These are phyloP conservation scores for Alcedo quadribrachys DNA, from an alignment of 2,797 vertebrate species.

Conservation along the genomic window DNA sequence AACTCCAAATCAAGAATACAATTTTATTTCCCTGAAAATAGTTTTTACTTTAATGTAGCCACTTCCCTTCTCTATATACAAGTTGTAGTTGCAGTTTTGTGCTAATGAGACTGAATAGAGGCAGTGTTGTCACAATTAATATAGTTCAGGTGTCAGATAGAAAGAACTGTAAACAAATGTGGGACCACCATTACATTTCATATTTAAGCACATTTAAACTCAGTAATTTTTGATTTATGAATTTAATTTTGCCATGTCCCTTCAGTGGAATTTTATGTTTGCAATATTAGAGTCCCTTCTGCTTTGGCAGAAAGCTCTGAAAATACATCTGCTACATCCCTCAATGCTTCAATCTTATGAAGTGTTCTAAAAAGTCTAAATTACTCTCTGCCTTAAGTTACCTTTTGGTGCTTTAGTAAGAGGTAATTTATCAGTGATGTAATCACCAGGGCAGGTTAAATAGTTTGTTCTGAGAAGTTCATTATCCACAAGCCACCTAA, in stretches of 20 bases:
- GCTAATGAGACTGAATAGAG: neutral
- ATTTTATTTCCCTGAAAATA: neutral
- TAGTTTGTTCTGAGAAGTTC: constrained; percentile 82
- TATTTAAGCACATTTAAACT: neutral
- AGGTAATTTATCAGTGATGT: constrained; percentile 71
- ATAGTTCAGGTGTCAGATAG: neutral
- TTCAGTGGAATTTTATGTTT: neutral
- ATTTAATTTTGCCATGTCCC: neutral
- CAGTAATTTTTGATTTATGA: neutral
- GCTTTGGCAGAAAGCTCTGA: neutral
- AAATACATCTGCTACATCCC: neutral
- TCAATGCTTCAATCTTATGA: neutral
- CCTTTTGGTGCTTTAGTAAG: constrained; percentile 79
- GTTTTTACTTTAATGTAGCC: neutral
- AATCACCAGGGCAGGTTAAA: constrained; percentile 88
- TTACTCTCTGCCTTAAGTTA: constrained; percentile 58
- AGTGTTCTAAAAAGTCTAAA: neutral
- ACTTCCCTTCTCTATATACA: neutral
- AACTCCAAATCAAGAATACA: neutral
- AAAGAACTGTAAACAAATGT: neutral
- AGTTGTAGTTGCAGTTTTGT: neutral
- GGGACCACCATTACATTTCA: neutral
- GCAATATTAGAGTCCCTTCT: neutral
- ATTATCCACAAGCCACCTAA: constrained; percentile 84
- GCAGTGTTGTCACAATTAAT: neutral